A percentile compares a stretch with the other conserved stretches of the same genome.
Evolutionary conservation across 1,140 invertebrate species (phyloP).

Genomic region (Idris sp.): DNA sequence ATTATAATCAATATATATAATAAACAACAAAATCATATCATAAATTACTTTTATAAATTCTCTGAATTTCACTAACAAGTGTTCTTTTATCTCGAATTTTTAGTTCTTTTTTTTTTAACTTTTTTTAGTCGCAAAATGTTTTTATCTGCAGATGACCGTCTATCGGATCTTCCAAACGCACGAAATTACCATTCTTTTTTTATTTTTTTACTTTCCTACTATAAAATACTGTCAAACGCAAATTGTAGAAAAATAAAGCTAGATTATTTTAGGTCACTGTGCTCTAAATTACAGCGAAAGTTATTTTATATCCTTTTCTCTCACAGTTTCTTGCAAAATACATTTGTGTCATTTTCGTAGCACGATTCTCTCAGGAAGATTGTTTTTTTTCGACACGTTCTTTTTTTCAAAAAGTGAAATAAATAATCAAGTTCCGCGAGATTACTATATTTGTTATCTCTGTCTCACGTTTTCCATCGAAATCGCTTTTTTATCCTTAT

Average conservation of each 20-base stretch:
- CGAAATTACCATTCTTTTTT: slow-evolving; percentile 6
- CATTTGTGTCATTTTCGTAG: slow-evolving; percentile 30
- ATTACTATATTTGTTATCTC: no score
- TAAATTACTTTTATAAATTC: slow-evolving; percentile 23
- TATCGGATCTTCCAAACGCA: slow-evolving; percentile 2
- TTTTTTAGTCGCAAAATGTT: not conserved
- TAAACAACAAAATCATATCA: not conserved
- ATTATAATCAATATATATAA: slow-evolving; percentile 13
- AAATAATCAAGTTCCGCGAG: no score
- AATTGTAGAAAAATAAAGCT: slow-evolving; percentile 77
- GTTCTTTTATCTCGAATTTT: not conserved
- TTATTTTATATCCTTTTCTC: slow-evolving; percentile 17
- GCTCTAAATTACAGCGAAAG: slow-evolving; percentile 44
- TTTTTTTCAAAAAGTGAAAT: slow-evolving; percentile 54
- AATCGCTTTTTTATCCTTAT: slow-evolving; percentile 26
- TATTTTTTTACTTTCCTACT: slow-evolving; percentile 44
- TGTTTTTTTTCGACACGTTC: slow-evolving; percentile 1
- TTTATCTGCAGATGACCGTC: not conserved
- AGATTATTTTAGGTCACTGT: slow-evolving; percentile 66
- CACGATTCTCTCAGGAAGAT: slow-evolving; percentile 23
- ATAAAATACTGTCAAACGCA: slow-evolving; percentile 72
- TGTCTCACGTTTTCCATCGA: no score
- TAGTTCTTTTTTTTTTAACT: slow-evolving; percentile 1
- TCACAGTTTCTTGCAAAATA: slow-evolving; percentile 49
- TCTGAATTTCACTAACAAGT: slow-evolving; percentile 31